Conservation (phyloP, 2,888 invertebrate genomes). For the Malachius bipustulatus region DNA sequence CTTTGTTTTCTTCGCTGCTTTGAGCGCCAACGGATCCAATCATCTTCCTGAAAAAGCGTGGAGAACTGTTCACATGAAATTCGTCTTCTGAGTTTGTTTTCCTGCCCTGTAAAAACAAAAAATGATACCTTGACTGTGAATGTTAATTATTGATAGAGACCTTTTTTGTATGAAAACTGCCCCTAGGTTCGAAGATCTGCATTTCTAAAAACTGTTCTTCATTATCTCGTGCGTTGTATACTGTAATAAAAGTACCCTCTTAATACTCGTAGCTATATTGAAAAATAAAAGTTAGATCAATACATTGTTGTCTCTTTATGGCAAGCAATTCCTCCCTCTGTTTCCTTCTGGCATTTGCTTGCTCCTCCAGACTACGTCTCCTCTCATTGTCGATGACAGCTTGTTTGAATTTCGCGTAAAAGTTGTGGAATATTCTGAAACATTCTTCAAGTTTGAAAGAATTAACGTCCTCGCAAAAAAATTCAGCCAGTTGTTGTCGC, state of each 20-base stretch:
- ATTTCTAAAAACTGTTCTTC: conserved; percentile 68
- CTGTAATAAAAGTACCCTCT: too few relatives aligned
- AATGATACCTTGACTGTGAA: too few relatives aligned
- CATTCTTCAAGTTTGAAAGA: conserved; percentile 91
- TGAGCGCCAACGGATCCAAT: conserved; percentile 55
- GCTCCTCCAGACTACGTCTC: conserved; percentile 72
- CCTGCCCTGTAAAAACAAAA: conserved; percentile 26
- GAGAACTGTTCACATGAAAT: conserved; percentile 52
- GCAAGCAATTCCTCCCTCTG: conserved; percentile 63
- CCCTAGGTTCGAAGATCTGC: conserved; percentile 61
- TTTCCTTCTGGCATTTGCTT: conserved; percentile 64
- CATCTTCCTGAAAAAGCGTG: conserved; percentile 51
- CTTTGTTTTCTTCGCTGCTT: conserved; percentile 29
- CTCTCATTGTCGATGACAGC: conserved; percentile 78
- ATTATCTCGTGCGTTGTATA: too few relatives aligned
- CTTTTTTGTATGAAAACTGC: conserved; percentile 44
- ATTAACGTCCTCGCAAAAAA: conserved; percentile 87
- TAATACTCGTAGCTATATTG: neutral
- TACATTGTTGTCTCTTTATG: conserved; percentile 49
- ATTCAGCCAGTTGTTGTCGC: conserved; percentile 70
- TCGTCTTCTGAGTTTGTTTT: conserved; percentile 48
- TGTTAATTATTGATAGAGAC: too few relatives aligned
- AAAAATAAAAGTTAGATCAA: conserved; percentile 9
- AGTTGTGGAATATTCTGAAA: conserved; percentile 77
- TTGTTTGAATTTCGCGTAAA: conserved; percentile 77